phyloP scores from a whole-genome alignment of 2,113 vertebrate species.

The Burhinus bistriatus region DNA sequence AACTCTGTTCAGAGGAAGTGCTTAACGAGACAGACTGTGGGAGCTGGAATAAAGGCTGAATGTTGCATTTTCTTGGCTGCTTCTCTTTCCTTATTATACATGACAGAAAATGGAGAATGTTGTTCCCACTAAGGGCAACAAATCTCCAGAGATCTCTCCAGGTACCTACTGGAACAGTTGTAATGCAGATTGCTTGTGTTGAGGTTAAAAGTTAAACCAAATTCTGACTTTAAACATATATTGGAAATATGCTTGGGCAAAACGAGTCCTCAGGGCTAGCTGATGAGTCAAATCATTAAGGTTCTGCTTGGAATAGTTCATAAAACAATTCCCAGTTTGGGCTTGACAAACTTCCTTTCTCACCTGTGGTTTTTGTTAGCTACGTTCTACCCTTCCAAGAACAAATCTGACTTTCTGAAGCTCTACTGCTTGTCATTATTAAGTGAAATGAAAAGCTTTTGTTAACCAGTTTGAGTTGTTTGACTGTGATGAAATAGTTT shows the following conservation, averaged over 20 bases:
- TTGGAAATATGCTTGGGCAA: background rate
- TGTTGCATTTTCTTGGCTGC: background rate
- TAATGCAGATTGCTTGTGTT: background rate
- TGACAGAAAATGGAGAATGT: background rate
- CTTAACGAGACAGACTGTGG: background rate
- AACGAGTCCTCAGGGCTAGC: background rate
- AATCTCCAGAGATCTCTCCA: background rate
- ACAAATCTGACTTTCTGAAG: background rate
- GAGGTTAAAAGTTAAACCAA: constrained; percentile 30
- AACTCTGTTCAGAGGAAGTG: background rate
- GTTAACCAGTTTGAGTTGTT: constrained; percentile 22
- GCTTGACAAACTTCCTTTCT: constrained; percentile 30
- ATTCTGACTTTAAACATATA: background rate
- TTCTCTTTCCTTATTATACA: background rate
- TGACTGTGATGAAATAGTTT: constrained; percentile 61
- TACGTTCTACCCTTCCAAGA: constrained; percentile 19
- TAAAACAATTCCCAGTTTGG: background rate
- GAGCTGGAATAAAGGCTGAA: background rate
- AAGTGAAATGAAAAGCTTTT: constrained; percentile 43
- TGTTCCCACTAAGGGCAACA: background rate
- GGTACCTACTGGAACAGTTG: background rate
- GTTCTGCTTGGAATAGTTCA: background rate
- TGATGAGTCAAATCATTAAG: background rate
- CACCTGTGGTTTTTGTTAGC: constrained; percentile 37
- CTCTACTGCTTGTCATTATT: constrained; percentile 21